Evolutionary conservation across 2,888 invertebrate genomes (phyloP).

Genomic region (Diarsia mendica): DNA sequence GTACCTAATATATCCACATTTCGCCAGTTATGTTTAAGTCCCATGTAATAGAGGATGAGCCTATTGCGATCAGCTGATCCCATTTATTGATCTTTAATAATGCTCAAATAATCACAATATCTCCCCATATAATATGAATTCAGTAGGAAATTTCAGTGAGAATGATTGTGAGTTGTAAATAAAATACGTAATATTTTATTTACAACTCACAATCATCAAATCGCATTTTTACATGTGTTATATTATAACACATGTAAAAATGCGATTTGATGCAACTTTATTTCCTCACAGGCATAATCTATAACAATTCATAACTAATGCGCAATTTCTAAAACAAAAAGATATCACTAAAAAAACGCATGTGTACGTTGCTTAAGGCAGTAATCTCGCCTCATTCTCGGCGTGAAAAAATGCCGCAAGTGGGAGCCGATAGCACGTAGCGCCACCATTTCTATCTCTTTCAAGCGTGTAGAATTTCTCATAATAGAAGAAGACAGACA

Average conservation of each 20-base stretch:
- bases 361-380: conserved; percentile 85
- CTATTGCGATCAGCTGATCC: too few relatives aligned
- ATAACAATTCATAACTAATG: not conserved
- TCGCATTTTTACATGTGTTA: too few relatives aligned
- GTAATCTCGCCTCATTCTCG: conserved; percentile 92
- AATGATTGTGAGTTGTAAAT: not conserved
- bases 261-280: not conserved
- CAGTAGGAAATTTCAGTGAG: not conserved
- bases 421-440: conserved; percentile 91
- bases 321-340: conserved; percentile 20
- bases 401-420: conserved; percentile 92
- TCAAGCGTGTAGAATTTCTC: conserved; percentile 67
- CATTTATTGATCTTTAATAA: not conserved
- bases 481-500: conserved; percentile 76
- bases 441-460: conserved; percentile 87
- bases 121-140: conserved; percentile 3
- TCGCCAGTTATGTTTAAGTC: too few relatives aligned
- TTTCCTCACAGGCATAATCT: not conserved
- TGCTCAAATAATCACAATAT: conserved; percentile 8
- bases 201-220: too few relatives aligned
- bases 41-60: too few relatives aligned
- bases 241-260: not conserved
- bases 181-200: too few relatives aligned
- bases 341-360: conserved; percentile 25
- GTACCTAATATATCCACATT: too few relatives aligned